A percentile compares a stretch with the other conserved stretches of the same genome.
Evolutionary conservation across 2,797 vertebrate genomes (phyloP).

Genomic region (Aulostomus chinensis): DNA sequence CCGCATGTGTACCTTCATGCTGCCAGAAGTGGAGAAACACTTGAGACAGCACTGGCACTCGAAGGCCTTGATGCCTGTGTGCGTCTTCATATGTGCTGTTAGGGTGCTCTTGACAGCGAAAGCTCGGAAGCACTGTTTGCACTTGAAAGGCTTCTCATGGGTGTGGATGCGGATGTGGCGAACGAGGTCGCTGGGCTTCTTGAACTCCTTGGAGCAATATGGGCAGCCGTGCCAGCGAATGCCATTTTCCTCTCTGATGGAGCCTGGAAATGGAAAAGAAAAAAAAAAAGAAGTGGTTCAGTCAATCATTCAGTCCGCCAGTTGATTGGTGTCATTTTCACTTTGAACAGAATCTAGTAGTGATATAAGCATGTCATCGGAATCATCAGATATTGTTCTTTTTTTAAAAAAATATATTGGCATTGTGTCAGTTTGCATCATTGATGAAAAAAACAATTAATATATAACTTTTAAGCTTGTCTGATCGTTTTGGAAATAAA

Average conservation of each 20-base stretch:
- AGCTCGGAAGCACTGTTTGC: conserved; percentile 97
- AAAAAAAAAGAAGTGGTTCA: neutral
- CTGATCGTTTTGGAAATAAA: too few relatives aligned
- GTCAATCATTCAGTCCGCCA: too few relatives aligned
- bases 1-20: conserved; percentile 98
- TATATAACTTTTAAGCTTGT: too few relatives aligned
- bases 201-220: conserved; percentile 97
- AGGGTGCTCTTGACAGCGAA: conserved; percentile 99
- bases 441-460: too few relatives aligned
- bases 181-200: conserved; percentile 97
- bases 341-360: too few relatives aligned
- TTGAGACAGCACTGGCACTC: conserved; percentile 96
- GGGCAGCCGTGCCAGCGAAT: conserved; percentile 97
- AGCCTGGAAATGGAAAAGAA: conserved; percentile 77
- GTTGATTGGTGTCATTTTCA: neutral
- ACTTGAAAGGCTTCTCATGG: conserved; percentile 98
- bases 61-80: conserved; percentile 96
- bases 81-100: conserved; percentile 97
- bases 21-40: conserved; percentile 98
- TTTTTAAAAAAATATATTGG: too few relatives aligned
- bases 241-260: conserved; percentile 93
- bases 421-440: too few relatives aligned
- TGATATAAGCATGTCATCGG: too few relatives aligned
- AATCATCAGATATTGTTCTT: too few relatives aligned
- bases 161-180: conserved; percentile 99